phyloP scores from a whole-genome alignment of 2,113 vertebrate genomes.

The western clawed frog (Xenopus tropicalis) region UCB_Xtro_10.0 CM004447.2:22812501-22813000 shows the following conservation, averaged over 20 bases:
- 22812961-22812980: too few species aligned
- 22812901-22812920: too few species aligned
- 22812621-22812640: conserved; percentile 95
- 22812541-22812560: conserved; percentile 64
- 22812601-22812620: conserved; percentile 67
- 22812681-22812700: conserved; percentile 99
- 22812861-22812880: conserved; percentile 32
- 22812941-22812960: too few species aligned
- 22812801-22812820: conserved; percentile 57
- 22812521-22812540: conserved; percentile 23
- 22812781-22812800: conserved; percentile 56
- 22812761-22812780: conserved; percentile 67
- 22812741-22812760: conserved; percentile 94
- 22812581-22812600: conserved; percentile 58
- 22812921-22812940: too few species aligned
- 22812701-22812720: conserved; percentile 92
- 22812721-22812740: conserved; percentile 97
- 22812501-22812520: too few species aligned
- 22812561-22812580: conserved; percentile 53
- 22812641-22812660: conserved; percentile 96
- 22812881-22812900: conserved; percentile 24
- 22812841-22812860: conserved; percentile 43
- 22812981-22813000: too few species aligned
- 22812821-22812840: conserved; percentile 44
- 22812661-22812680: conserved; percentile 95